Percentiles rank a stretch among this genome's conserved stretches.
phyloP scores from a whole-genome alignment of 2,797 vertebrate genomes.

The Trachops cirrhosus region DNA sequence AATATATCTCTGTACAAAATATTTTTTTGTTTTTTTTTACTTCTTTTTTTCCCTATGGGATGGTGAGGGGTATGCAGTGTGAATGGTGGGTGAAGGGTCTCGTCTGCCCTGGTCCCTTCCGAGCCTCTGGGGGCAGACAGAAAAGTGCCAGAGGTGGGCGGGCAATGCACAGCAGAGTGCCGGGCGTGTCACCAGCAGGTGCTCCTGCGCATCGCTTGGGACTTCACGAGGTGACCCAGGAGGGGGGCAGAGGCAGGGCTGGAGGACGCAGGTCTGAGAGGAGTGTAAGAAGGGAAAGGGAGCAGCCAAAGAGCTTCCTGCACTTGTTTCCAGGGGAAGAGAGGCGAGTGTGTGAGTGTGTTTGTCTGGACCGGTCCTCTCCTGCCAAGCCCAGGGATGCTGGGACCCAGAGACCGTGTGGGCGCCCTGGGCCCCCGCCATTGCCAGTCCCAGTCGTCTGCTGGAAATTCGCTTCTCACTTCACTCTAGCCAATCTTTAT shows the following conservation, averaged over 20 bases:
- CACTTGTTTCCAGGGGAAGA: neutral
- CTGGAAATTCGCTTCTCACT: neutral
- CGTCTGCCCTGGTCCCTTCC: constrained; percentile 19
- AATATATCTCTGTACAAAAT: constrained; percentile 99
- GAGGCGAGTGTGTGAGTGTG: neutral
- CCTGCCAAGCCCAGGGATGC: neutral
- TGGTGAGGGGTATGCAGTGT: constrained; percentile 46
- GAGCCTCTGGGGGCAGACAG: constrained; percentile 42
- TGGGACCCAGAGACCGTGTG: neutral
- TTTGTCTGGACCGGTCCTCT: neutral
- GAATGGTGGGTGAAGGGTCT: constrained; percentile 28
- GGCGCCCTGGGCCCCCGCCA: neutral
- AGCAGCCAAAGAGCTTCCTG: constrained; percentile 54
- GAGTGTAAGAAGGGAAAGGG: neutral
- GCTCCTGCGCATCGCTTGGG: neutral
- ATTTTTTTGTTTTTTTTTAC: constrained; percentile 73
- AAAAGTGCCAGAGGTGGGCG: constrained; percentile 30
- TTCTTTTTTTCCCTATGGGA: constrained; percentile 74
- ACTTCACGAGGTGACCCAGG: neutral
- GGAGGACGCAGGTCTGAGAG: constrained; percentile 8
- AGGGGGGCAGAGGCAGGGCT: neutral
- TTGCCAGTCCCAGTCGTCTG: neutral
- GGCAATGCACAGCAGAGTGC: neutral
- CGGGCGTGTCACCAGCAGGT: neutral
- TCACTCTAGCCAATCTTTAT: neutral